Conservation (phyloP, 2,113 vertebrate species). For the Entelurus aequoreus region DNA sequence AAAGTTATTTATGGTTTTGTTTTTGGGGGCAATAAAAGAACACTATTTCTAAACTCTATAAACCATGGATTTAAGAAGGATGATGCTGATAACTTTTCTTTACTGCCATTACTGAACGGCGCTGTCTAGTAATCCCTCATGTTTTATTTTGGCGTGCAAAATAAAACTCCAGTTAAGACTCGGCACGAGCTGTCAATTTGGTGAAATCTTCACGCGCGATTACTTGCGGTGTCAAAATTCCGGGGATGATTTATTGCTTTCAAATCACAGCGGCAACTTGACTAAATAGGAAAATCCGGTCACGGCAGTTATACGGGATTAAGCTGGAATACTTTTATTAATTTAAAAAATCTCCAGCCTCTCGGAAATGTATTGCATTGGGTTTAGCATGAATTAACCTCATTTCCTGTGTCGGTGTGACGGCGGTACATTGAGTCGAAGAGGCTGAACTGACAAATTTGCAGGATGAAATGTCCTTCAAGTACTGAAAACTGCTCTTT, state of each 20-base stretch:
- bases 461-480: slow-evolving; percentile 47
- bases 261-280: slow-evolving; percentile 14
- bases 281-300: slow-evolving; percentile 18
- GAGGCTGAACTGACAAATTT: slow-evolving; percentile 12
- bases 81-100: too few species aligned
- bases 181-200: slow-evolving; percentile 12
- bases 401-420: slow-evolving; percentile 1
- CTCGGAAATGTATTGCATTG: slow-evolving; percentile 12
- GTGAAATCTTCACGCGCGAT: slow-evolving; percentile 4
- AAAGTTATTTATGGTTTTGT: too few species aligned
- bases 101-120: neutral
- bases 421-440: slow-evolving; percentile 9
- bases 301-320: slow-evolving; percentile 4
- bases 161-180: slow-evolving; percentile 9
- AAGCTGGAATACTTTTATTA: slow-evolving; percentile 6
- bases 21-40: too few species aligned
- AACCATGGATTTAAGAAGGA: too few species aligned
- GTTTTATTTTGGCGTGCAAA: neutral
- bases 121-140: neutral
- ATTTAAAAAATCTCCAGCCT: slow-evolving; percentile 24
- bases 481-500: slow-evolving; percentile 12
- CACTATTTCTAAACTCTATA: too few species aligned
- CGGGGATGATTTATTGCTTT: slow-evolving; percentile 13
- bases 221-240: slow-evolving; percentile 2
- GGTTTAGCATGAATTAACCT: slow-evolving; percentile 24